Conservation (phyloP, 2,888 invertebrate genomes). For the Gasteruption jaculator region DNA sequence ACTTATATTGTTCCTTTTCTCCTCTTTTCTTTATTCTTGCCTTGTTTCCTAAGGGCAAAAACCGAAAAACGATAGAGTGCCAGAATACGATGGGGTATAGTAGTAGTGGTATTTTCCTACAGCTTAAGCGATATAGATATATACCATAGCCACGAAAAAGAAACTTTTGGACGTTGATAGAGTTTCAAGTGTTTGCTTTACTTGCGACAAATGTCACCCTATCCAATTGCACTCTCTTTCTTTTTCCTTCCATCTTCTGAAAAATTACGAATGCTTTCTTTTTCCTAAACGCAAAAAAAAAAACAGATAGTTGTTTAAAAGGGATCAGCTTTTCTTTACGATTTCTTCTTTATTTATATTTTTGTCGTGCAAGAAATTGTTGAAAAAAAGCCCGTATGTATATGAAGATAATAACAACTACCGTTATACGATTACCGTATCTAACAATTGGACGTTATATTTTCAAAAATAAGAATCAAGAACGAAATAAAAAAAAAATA, state of each 20-base stretch:
- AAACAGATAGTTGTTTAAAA: too few relatives aligned
- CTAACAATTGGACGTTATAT: too few relatives aligned
- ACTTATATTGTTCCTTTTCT: conserved; percentile 15
- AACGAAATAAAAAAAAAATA: too few relatives aligned
- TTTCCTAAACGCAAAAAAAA: too few relatives aligned
- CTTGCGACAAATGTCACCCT: conserved; percentile 40
- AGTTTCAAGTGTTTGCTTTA: conserved; percentile 37
- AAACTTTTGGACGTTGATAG: conserved; percentile 45
- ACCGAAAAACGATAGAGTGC: conserved; percentile 44
- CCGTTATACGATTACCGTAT: too few relatives aligned
- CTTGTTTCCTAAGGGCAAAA: conserved; percentile 40
- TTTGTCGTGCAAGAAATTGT: too few relatives aligned
- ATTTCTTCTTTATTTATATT: background rate
- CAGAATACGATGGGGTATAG: conserved; percentile 31
- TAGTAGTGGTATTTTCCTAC: too few relatives aligned
- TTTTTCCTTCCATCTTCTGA: conserved; percentile 11
- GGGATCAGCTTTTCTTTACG: too few relatives aligned
- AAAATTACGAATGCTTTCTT: background rate
- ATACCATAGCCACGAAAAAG: conserved; percentile 39
- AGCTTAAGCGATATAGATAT: conserved; percentile 24
- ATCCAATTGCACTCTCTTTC: conserved; percentile 27
- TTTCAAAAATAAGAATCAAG: too few relatives aligned
- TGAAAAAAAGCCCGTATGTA: too few relatives aligned
- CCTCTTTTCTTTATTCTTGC: conserved; percentile 14
- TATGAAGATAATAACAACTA: too few relatives aligned